Base-by-base conservation (phyloP, 2,113 vertebrate species). In the Colius striatus region DNA sequence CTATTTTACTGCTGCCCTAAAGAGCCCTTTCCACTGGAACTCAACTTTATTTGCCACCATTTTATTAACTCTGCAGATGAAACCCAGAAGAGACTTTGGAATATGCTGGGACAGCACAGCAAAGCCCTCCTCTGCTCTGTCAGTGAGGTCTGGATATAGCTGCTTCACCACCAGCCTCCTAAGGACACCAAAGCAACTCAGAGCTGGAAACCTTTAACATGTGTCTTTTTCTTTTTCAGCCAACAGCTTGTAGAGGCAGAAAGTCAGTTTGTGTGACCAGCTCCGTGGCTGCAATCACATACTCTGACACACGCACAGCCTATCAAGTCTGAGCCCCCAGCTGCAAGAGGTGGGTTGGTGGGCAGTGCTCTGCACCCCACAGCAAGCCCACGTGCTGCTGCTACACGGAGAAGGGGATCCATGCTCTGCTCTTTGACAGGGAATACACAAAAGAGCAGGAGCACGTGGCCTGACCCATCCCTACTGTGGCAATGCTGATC, bases 31-130 rank as follows among this genome's bases (percentile, higher is more conserved):
- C 93, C 70, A 76, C 74, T 90, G 94, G 94, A 97, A 89, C 80
- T 68, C 20, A 23, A 95, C 85, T 95, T 92, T 65, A 96, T 95
- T 93, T 96, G 93, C 90, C 96, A 95, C 92, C 92, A 95, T 92
- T 96, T 97, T 95, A 96, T 96, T 96, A 91, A 95, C 94, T 97
- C 90, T 95, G 94, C 89, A 92, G 95, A 94, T 96, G 90, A 97
- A 96, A 95, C 82, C 73, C 82, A 74, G 75, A 84, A 89, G 82
- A 96, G 92, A 94, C 57, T 32, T 65, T 95, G 75, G 76, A 93
- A 95, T 95, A 95, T 41, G 38, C 22, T 34, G 63, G 91, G 86
- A 82, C 92, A 94, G 86, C 84, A 34, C 71, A 89, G 75, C 85
- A 93, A 74, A 92, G 23, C 53, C 78, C 72, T 74, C 25, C 66